Evolutionary conservation across 2,113 vertebrate genomes (phyloP), one percentile per base, ranked within the genome.

Genomic region (mouse (Mus musculus)): DNA sequence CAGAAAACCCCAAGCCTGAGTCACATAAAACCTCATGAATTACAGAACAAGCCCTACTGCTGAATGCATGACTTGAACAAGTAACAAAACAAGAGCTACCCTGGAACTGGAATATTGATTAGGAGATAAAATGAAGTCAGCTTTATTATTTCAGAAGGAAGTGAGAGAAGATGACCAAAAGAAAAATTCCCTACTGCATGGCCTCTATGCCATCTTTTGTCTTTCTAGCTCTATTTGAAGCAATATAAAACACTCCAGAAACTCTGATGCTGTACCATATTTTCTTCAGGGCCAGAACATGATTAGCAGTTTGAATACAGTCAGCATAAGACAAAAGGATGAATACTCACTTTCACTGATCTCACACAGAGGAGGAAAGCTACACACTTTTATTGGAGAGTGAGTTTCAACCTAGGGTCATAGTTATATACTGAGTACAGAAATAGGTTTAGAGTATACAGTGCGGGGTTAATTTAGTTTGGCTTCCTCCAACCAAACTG

Each of bases 1-100:
- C 86, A 97, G 89, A 42, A 95, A 97, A 91, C 86, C 90, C 86
- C 76, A 82, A 96, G 80, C 92, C 96, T 95, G 59, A 26, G 20
- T 46, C 67, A 92, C 56, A n/a, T 61, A 95, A 93, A 87, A 92
- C 88, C 56, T 95, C 95, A 75, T 86, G 49, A 98, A 95, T 94
- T 95, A 95, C 96, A 93, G 46, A 72, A 87, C 65, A 97, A 88
- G 95, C 93, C 93, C 95, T 96, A 97, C 56, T 87, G 77, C 61
- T 78, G 95, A 97, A 97, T 97, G 76, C 96, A 97, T 96, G 76
- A 39, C 63, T 93, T 96, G 46, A 93, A 91, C 96, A 97, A 97
- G 96, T 97, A 97, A 97, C 81, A 92, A 88, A 97, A 84, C 67
- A 88, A 19, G n/a, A 93, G 80, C 93, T 82, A 93, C 91, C 84